Base-by-base conservation (phyloP, 2,888 invertebrate genomes). In the Drosophila anomelani region DNA sequence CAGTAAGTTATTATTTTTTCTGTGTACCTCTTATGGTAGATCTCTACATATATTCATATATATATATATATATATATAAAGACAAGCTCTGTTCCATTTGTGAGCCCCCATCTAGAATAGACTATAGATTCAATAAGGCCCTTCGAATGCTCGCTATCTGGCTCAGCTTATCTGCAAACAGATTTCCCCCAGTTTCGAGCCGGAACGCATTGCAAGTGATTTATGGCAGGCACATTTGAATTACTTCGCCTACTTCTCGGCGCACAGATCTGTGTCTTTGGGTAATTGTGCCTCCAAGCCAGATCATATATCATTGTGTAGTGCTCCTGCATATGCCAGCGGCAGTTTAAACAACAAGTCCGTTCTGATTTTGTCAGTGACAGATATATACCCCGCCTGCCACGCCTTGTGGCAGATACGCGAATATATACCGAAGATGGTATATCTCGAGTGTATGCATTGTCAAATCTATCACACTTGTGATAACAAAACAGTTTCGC, bases 381-480 rank as follows among this genome's bases (percentile, higher is more conserved):
- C 81, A 81, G 64, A 81, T 64, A 81, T 79, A 61, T 13, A 66
- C 84, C 81, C 66, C 75, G 86, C n/a, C 47, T 32, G 73, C 83
- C 83, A 68, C 79, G 86, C 83, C 83, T 72, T 54, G 56, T 23
- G 70, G 36, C 68, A 59, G 43, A 59, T 46, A 47, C 47, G 59
- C 62, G 55, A 55, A 56, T 46, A 47, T 60, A 49, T 56, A 53
- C 58, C 20, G 54, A 71, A 76, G 80, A 77, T 3, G 23, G 26
- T 61, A 62, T 55, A 38, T 68, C 80, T 75, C 56, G 38, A 75
- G 64, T 61, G 64, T 26, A 58, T 57, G 56, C 58, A 47, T 69
- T 59, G 56, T 56, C 61, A 41, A 70, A 81, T 83, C 73, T 72
- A 73, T 83, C 73, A 83, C 71, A 85, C 84, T 85, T 83, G 73